phyloP scores from a whole-genome alignment of 2,797 vertebrate species.

The Pantherophis vulpinus region DNA sequence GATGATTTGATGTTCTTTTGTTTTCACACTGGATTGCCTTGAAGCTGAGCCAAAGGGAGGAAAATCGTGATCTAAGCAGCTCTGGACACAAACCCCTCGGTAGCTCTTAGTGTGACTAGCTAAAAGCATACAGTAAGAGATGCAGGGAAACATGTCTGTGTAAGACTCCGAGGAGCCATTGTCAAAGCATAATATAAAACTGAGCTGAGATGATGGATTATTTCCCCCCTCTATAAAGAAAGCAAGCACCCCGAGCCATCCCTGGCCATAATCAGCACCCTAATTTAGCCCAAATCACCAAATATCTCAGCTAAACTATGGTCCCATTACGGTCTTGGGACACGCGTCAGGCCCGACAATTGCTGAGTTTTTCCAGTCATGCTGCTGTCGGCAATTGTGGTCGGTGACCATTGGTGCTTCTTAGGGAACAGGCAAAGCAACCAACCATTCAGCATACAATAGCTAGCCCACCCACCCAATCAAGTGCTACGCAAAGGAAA shows the following conservation, averaged over 20 bases:
- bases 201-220: not conserved
- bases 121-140: not conserved
- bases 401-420: slow-evolving; percentile 41
- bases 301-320: not conserved
- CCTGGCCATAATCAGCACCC: not conserved
- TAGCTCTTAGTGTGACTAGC: not conserved
- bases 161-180: not conserved
- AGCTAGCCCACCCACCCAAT: not conserved
- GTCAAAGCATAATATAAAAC: not conserved
- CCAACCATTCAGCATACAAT: slow-evolving; percentile 49
- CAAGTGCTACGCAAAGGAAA: not conserved
- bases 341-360: not conserved
- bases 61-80: not conserved
- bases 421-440: slow-evolving; percentile 49
- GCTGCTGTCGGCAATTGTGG: slow-evolving; percentile 7
- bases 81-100: too few relatives aligned
- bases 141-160: too few relatives aligned
- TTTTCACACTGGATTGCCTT: not conserved
- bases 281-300: not conserved
- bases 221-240: not conserved
- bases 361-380: slow-evolving; percentile 6
- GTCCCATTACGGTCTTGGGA: too few relatives aligned
- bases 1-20: not conserved
- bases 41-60: not conserved
- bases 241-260: not conserved